Conservation (phyloP, 2,113 vertebrate genomes). For the Menura novaehollandiae region DNA sequence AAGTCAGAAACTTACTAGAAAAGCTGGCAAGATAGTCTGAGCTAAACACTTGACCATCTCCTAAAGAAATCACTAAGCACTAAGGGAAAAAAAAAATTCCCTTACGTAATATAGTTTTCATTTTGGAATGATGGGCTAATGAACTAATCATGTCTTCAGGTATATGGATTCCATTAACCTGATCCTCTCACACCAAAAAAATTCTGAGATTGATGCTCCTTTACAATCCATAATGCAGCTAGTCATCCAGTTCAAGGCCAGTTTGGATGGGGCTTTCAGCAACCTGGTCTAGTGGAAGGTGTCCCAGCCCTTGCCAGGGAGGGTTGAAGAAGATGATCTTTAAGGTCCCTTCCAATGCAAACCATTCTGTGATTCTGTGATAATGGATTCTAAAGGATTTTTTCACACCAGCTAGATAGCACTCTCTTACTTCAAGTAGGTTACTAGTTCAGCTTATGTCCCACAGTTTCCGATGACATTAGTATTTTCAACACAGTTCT, state of each 20-base stretch:
- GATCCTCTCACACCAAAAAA: background rate
- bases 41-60: background rate
- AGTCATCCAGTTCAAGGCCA: background rate
- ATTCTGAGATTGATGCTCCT: background rate
- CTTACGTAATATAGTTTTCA: background rate
- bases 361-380: background rate
- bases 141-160: background rate
- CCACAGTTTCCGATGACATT: background rate
- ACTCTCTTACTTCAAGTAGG: background rate
- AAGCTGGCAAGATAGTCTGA: background rate
- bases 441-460: background rate
- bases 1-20: background rate
- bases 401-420: background rate
- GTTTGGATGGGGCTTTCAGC: background rate
- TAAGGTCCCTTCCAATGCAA: background rate
- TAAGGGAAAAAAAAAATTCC: background rate
- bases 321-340: background rate
- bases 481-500: background rate
- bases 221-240: background rate
- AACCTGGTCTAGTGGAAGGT: background rate
- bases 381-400: background rate
- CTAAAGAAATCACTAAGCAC: background rate
- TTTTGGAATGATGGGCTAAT: background rate
- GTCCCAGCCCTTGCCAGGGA: too few relatives aligned
- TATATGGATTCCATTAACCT: background rate